These are phyloP conservation scores for Hyposmocoma kahamanoa DNA, from an alignment of 1,140 invertebrate genomes.

Conservation along the genomic window DNA sequence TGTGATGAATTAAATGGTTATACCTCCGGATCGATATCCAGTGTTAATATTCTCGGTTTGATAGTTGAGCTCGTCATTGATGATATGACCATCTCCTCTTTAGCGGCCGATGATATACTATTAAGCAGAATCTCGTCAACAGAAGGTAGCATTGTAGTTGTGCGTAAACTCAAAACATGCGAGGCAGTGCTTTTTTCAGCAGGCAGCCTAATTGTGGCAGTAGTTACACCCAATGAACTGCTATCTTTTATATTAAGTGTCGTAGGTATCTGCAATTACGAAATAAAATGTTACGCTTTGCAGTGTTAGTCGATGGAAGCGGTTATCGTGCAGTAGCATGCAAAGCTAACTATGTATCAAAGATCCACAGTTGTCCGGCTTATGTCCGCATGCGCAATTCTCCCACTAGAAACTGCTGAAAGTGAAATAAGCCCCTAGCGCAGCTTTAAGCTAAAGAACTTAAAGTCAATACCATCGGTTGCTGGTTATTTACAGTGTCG, in stretches of 20 bases:
- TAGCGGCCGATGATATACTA: conserved; percentile 72
- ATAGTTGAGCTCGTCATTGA: conserved; percentile 68
- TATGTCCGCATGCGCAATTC: conserved; percentile 15
- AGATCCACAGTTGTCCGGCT: conserved; percentile 17
- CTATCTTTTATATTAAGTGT: conserved; percentile 68
- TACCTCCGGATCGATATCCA: conserved; percentile 75
- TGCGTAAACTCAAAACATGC: conserved; percentile 73
- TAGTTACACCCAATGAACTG: conserved; percentile 64
- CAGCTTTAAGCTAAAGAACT: conserved; percentile 65
- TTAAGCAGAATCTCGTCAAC: conserved; percentile 72
- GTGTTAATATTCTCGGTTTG: conserved; percentile 73
- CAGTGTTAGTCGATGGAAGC: conserved; percentile 39
- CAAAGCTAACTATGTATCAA: conserved; percentile 43
- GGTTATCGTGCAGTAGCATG: conserved; percentile 44
- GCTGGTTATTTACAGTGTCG: conserved; percentile 74
- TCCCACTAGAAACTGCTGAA: conserved; percentile 19
- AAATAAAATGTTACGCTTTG: conserved; percentile 63
- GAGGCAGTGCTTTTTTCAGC: conserved; percentile 72
- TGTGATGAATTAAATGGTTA: conserved; percentile 32
- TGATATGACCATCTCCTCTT: conserved; percentile 68
- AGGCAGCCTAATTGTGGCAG: conserved; percentile 56
- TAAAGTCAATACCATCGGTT: conserved; percentile 69
- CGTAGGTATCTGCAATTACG: conserved; percentile 67
- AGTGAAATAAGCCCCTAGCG: conserved; percentile 47
- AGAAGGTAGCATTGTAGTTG: conserved; percentile 72